These are phyloP conservation scores for Phodopus roborovskii DNA, from an alignment of 2,113 vertebrate genomes.

Conservation along the genomic window DNA sequence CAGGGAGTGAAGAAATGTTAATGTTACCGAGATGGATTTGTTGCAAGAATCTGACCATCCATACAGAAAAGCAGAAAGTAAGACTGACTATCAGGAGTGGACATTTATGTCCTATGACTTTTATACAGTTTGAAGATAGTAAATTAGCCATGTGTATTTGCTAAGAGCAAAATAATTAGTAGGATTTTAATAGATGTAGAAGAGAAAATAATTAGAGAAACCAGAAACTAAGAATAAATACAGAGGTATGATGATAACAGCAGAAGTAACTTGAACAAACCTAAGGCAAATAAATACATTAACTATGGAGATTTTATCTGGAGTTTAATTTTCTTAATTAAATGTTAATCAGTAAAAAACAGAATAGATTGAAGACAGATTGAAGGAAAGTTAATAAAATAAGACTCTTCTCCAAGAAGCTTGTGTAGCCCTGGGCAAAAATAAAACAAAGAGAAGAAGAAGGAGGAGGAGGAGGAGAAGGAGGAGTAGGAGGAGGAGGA, in stretches of 20 bases:
- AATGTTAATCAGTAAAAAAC: not conserved
- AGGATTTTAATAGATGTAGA: not conserved
- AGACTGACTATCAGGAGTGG: not conserved
- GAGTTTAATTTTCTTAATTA: not conserved
- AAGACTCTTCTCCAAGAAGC: not conserved
- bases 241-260: not conserved
- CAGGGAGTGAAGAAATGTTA: no score
- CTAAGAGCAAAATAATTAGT: not conserved
- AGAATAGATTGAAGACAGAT: not conserved
- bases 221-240: no score
- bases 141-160: not conserved
- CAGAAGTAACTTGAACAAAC: not conserved
- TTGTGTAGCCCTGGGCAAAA: not conserved
- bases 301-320: not conserved
- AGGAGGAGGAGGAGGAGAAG: no score
- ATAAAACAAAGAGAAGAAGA: no score
- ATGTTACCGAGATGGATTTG: not conserved
- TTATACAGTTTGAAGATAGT: not conserved
- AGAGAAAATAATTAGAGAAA: not conserved
- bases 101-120: not conserved
- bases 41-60: not conserved
- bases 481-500: no score
- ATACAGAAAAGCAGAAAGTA: not conserved
- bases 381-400: slow-evolving; percentile 11
- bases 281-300: not conserved